A percentile compares a stretch with the other conserved stretches of the same genome.
These are phyloP conservation scores for Gibbula magus DNA, from an alignment of 2,888 invertebrate species.

Conservation along the genomic window DNA sequence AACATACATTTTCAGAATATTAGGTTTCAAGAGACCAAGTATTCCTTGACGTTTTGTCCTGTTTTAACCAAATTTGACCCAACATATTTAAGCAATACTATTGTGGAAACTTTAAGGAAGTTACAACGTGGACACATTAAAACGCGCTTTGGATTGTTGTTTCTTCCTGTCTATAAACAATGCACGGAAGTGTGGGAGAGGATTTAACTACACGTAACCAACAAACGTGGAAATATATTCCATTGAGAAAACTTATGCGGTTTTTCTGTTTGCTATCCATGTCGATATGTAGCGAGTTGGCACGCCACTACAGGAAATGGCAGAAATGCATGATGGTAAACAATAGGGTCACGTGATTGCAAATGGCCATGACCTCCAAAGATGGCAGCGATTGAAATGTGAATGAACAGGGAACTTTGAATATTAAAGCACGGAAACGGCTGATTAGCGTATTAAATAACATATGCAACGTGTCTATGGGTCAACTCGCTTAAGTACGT, in stretches of 20 bases:
- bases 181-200: neutral
- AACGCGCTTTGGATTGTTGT: no score
- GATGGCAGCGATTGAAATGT: neutral
- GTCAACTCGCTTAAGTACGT: neutral
- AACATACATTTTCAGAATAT: no score
- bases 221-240: neutral
- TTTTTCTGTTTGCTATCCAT: neutral
- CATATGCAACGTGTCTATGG: neutral
- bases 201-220: neutral
- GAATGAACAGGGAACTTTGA: neutral
- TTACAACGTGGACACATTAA: no score
- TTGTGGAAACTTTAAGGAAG: no score
- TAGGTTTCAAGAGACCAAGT: no score
- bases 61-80: no score
- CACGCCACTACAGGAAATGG: neutral
- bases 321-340: neutral
- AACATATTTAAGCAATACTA: no score
- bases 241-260: neutral
- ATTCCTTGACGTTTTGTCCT: no score
- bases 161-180: neutral
- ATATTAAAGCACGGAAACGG: neutral
- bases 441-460: slow-evolving; percentile 13
- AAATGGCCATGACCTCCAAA: neutral
- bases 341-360: neutral
- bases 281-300: neutral